Evolutionary conservation across 2,888 invertebrate species (phyloP).

Genomic region (Atethmia centrago): DNA sequence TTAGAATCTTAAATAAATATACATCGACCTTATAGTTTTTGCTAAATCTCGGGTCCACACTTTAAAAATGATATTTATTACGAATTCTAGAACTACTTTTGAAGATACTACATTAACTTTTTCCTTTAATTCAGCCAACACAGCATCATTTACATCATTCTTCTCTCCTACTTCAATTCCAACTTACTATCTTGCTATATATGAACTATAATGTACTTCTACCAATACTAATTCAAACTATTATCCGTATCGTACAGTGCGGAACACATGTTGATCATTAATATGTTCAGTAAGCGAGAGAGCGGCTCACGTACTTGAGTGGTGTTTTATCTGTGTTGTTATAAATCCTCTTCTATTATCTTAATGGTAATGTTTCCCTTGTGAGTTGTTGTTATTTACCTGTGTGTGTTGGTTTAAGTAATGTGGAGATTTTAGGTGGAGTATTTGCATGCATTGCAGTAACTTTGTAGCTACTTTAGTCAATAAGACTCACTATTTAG

Average conservation of each 20-base stretch:
- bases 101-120: background rate
- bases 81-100: background rate
- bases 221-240: conserved; percentile 52
- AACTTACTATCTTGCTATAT: conserved; percentile 4
- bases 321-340: conserved; percentile 72
- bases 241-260: conserved; percentile 61
- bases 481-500: background rate
- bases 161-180: background rate
- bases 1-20: too few species aligned
- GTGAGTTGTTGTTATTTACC: conserved; percentile 63
- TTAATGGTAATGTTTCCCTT: conserved; percentile 76
- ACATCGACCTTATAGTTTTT: background rate
- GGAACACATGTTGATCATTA: conserved; percentile 78
- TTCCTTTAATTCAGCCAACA: background rate
- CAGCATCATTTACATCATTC: background rate
- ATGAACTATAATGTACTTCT: conserved; percentile 47
- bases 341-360: conserved; percentile 78
- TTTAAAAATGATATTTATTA: background rate
- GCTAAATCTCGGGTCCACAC: background rate
- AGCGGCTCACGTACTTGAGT: conserved; percentile 75
- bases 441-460: conserved; percentile 39
- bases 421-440: conserved; percentile 51
- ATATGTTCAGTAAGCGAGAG: conserved; percentile 72
- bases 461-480: conserved; percentile 8
- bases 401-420: conserved; percentile 47